Evolutionary conservation across 2,888 invertebrate genomes (phyloP).

Genomic region (Pristionchus fissidentatus): DNA sequence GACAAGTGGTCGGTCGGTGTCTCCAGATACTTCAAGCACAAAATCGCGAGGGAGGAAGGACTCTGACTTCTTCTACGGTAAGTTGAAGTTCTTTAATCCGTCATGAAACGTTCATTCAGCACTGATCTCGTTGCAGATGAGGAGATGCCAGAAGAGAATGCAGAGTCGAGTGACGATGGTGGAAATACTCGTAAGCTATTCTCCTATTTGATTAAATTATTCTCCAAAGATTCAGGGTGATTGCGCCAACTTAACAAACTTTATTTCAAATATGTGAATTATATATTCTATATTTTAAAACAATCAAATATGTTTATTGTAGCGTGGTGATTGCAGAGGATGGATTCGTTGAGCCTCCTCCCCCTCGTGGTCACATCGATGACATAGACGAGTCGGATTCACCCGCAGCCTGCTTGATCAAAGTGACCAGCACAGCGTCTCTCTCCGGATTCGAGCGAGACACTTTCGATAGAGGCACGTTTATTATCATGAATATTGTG

Average conservation of each 20-base stretch:
- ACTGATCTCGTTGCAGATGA: not conserved
- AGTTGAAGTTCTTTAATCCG: not conserved
- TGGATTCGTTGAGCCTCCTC: conserved; percentile 43
- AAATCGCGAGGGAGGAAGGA: conserved; percentile 22
- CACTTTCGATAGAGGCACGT: conserved; percentile 40
- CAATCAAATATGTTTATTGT: not conserved
- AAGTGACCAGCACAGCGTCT: conserved; percentile 17
- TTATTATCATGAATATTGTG: too few relatives aligned
- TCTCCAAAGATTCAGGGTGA: not conserved
- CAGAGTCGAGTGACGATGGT: not conserved
- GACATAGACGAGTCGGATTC: not conserved
- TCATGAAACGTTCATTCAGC: not conserved
- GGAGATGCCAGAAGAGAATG: not conserved
- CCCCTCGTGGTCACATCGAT: not conserved
- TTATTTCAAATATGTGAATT: too few relatives aligned
- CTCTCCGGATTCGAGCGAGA: conserved; percentile 14
- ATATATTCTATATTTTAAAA: not conserved
- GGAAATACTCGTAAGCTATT: not conserved
- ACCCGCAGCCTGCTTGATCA: not conserved
- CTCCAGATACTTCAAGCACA: conserved; percentile 5
- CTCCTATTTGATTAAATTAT: not conserved
- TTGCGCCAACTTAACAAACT: too few relatives aligned
- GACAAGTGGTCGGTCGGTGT: not conserved
- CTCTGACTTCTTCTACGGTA: conserved; percentile 38
- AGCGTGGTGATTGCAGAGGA: conserved; percentile 20